phyloP scores from a whole-genome alignment of 35 echinoderm and acorn worm genomes.

The Stichopus chloronotus region DNA sequence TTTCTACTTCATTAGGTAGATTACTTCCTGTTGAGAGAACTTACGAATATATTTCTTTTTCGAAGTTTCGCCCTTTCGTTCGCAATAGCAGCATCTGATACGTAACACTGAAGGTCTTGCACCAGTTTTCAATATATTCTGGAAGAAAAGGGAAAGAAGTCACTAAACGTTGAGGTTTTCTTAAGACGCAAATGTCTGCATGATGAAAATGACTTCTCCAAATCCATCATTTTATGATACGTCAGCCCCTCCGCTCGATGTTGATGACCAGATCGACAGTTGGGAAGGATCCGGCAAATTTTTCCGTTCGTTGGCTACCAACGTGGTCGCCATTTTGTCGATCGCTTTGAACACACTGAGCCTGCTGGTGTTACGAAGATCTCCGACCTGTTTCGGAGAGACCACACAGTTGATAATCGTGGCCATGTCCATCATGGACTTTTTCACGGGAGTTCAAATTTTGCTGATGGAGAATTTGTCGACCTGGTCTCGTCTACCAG shows the following conservation, averaged over 20 bases:
- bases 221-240: neutral
- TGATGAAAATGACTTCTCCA: neutral
- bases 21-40: too few species aligned
- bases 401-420: conserved; percentile 35
- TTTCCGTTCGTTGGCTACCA: conserved; percentile 47
- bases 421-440: conserved; percentile 40
- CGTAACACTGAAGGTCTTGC: too few species aligned
- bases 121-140: too few species aligned
- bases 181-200: too few species aligned
- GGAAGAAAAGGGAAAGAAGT: too few species aligned
- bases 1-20: too few species aligned
- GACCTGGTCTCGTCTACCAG: conserved; percentile 27
- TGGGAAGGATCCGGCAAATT: conserved; percentile 42
- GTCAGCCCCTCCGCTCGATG: neutral
- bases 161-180: too few species aligned
- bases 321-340: conserved; percentile 4
- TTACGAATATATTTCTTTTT: too few species aligned
- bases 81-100: too few species aligned
- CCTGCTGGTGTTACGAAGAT: conserved; percentile 13
- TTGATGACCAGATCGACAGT: neutral
- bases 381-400: conserved; percentile 48
- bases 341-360: conserved; percentile 49
- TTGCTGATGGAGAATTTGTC: conserved; percentile 39
- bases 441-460: conserved; percentile 34
- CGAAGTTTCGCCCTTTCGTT: too few species aligned